Evolutionary conservation across 2,888 invertebrate species (phyloP).

Genomic region (Plagodis dolabraria): DNA sequence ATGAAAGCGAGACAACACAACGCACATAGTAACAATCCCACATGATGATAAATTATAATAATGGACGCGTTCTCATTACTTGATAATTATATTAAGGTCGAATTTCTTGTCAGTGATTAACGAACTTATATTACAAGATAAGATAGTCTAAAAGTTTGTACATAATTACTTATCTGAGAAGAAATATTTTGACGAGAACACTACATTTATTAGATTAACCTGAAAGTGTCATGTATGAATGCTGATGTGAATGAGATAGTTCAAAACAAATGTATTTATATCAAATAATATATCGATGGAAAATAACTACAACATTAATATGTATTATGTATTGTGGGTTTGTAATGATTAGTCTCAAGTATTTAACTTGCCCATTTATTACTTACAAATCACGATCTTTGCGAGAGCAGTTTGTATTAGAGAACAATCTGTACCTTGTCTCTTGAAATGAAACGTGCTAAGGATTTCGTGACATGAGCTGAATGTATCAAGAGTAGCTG

Average conservation of each 20-base stretch:
- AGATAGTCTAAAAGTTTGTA: conserved; percentile 35
- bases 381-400: conserved; percentile 42
- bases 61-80: conserved; percentile 36
- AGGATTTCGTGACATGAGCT: conserved; percentile 46
- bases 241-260: conserved; percentile 8
- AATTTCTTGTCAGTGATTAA: conserved; percentile 46
- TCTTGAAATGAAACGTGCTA: conserved; percentile 45
- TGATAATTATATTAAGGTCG: conserved; percentile 41
- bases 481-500: too few relatives aligned
- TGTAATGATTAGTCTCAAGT: not conserved
- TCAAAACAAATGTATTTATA: conserved; percentile 2
- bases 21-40: conserved; percentile 53
- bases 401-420: conserved; percentile 37
- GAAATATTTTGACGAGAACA: conserved; percentile 30
- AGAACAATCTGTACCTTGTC: conserved; percentile 39
- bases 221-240: conserved; percentile 39
- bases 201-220: conserved; percentile 43
- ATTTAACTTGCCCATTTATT: conserved; percentile 11
- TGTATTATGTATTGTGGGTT: not conserved
- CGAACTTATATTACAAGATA: conserved; percentile 40
- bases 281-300: not conserved
- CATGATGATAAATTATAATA: conserved; percentile 48
- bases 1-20: conserved; percentile 64
- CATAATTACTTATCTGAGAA: conserved; percentile 32
- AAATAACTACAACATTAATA: not conserved